Conservation (phyloP, 2,888 invertebrate species). For the Ormyrus thymus region DNA sequence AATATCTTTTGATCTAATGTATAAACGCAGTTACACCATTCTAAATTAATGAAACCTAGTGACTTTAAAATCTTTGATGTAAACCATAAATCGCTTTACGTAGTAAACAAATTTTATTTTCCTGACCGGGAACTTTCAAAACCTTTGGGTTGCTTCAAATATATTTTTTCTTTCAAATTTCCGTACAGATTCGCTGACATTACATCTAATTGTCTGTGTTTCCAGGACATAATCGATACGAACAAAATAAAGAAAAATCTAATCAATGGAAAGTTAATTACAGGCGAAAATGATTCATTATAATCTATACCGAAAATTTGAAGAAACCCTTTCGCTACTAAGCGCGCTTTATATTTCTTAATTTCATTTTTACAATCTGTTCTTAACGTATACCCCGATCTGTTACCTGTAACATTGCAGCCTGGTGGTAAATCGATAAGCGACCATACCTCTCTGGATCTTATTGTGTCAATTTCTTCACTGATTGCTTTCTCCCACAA, state of each 20-base stretch:
- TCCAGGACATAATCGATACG: conserved; percentile 8
- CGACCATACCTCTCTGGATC: too few species aligned
- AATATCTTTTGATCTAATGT: background rate
- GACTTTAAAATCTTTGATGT: conserved; percentile 17
- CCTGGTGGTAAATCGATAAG: background rate
- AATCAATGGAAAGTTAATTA: too few species aligned
- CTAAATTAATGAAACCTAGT: conserved; percentile 6
- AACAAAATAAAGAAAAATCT: background rate
- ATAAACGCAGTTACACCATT: background rate
- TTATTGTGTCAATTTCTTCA: too few species aligned
- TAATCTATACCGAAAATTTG: too few species aligned
- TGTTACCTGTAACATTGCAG: conserved; percentile 4
- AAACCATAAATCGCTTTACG: conserved; percentile 4
- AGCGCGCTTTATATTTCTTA: background rate
- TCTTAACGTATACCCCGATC: conserved; percentile 4
- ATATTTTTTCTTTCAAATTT: conserved; percentile 18
- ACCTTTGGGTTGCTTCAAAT: conserved; percentile 20
- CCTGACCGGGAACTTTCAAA: conserved; percentile 4
- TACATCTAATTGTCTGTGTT: conserved; percentile 26
- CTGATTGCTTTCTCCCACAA: background rate
- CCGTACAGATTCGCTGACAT: conserved; percentile 19
- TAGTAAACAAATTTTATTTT: conserved; percentile 28
- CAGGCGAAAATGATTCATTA: too few species aligned
- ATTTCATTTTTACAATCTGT: conserved; percentile 7
- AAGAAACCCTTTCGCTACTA: too few species aligned